Base-by-base conservation (phyloP, 1,140 invertebrate species). In the Parasteatoda tepidariorum region DNA sequence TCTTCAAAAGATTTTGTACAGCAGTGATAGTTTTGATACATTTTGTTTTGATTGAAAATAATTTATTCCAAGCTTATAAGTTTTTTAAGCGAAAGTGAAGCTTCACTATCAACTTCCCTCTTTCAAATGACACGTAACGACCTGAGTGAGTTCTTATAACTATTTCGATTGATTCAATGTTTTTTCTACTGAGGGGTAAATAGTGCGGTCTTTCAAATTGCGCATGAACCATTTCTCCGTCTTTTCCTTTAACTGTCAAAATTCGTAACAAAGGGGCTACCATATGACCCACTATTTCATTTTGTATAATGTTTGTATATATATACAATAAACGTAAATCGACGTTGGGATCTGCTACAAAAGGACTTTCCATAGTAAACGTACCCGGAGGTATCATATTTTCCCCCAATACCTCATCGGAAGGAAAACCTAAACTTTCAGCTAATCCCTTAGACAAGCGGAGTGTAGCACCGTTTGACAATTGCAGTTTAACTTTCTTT, bases 1-100 rank as follows among this genome's bases (percentile, higher is more conserved):
- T 78, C 75, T 66, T 78, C 61, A 54, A 78, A 48, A 6, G 24
- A 30, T 54, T 66, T 41, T 2, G 9, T 11, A 13, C 34, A 66
- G 24, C 75, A 78, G n/a, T 67, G 2, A 67, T 78, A 78, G 0
- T 57, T 57, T 6, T 34, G 30, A 48, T 28, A 78, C 75, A 78
- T 78, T 66, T 28, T 76, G n/a, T n/a, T n/a, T n/a, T n/a, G n/a
- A n/a, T n/a, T n/a, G 7, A 76, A 41, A n/a, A 67, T 22, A 26
- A 7, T 24, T n/a, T 38, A 6, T 34, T 67, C 38, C 28, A n/a
- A n/a, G n/a, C n/a, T n/a, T n/a, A 34, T 67, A 67, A 26, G n/a
- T 18, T 38, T 67, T 71, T 22, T 30, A 24, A 30, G 2, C 75
- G 33, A 54, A 67, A 67, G 24, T 78, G 61, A n/a, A 54, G 18